phyloP scores from a whole-genome alignment of 2,113 vertebrate genomes.

The Oplegnathus fasciatus region DNA sequence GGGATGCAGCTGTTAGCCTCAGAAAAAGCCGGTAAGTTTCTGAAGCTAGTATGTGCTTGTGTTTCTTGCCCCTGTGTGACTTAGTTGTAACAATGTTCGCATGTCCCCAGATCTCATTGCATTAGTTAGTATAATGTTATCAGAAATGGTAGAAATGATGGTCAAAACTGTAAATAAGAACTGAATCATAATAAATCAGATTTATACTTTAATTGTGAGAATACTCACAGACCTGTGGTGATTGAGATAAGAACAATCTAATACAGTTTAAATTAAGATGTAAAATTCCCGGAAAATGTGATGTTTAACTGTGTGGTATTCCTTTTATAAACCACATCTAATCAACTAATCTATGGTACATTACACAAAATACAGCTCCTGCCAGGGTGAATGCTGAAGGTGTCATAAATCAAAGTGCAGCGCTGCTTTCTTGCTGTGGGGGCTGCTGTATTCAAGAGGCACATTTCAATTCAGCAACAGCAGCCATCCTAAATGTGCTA shows the following conservation, averaged over 20 bases:
- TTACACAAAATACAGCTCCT: conserved; percentile 31
- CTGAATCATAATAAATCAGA: background rate
- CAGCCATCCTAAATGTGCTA: conserved; percentile 72
- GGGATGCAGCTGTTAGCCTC: background rate
- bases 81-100: background rate
- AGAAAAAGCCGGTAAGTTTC: background rate
- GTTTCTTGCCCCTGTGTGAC: background rate
- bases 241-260: background rate
- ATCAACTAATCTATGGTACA: conserved; percentile 22
- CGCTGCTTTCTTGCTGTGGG: conserved; percentile 42
- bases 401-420: conserved; percentile 67
- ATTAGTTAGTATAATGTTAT: background rate
- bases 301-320: conserved; percentile 2
- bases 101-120: background rate
- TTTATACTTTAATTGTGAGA: background rate
- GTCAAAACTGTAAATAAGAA: background rate
- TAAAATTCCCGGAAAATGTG: background rate
- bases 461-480: conserved; percentile 75
- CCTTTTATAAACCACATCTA: conserved; percentile 8
- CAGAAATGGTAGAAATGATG: no score
- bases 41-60: background rate
- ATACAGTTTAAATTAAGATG: background rate
- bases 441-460: conserved; percentile 55
- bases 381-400: conserved; percentile 33
- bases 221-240: background rate